Base-by-base conservation (phyloP, 2,113 vertebrate genomes). In the Malaclemys terrapin region DNA sequence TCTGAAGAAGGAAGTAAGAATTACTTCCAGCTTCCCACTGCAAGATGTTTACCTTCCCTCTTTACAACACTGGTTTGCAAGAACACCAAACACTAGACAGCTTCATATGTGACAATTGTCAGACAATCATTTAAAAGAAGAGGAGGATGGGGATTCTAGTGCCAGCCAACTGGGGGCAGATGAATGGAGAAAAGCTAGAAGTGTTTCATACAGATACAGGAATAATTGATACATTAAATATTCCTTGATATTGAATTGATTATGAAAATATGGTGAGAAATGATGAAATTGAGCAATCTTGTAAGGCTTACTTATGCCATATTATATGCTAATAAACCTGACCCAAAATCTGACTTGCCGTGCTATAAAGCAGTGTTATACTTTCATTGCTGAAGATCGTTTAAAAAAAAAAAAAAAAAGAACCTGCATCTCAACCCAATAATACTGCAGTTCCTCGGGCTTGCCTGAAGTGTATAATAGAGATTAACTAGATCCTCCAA, bases 401-500 rank as follows among this genome's bases (percentile, higher is more conserved):
- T 62, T 31, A 6, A 45, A 27, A 31, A 27, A 31, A 31, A 6
- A 45, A 27, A 31, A 27, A 59, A 12, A 59, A 59, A 31, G 29
- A 62, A 62, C 69, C 17, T 5, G 69, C 20, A 76, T 76, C 38
- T 42, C 22, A 76, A 35, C 10, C 38, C 29, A 89, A 65, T 87
- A 93, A 85, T 81, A 85, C 22, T 5, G 85, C 12, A 52, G 42
- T 95, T 93, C n/a, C 56, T 89, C 52, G 47, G 57, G 7, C 79
- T 93, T 95, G 17, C 4, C n/a, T 45, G 22, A 82, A 89, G 5
- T 81, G 83, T 24, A 42, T 65, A 82, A 80, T 69, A 93, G 93
- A 85, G n/a, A 95, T 94, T 90, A 94, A 91, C 54, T 1, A 93
- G 75, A 91, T 92, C 42, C 94, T 94, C 49, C 72, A 82, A 94